A percentile compares a stretch with the other conserved stretches of the same genome.
phyloP scores from a whole-genome alignment of 2,888 invertebrate genomes.

The Gnatocerus cornutus region DNA sequence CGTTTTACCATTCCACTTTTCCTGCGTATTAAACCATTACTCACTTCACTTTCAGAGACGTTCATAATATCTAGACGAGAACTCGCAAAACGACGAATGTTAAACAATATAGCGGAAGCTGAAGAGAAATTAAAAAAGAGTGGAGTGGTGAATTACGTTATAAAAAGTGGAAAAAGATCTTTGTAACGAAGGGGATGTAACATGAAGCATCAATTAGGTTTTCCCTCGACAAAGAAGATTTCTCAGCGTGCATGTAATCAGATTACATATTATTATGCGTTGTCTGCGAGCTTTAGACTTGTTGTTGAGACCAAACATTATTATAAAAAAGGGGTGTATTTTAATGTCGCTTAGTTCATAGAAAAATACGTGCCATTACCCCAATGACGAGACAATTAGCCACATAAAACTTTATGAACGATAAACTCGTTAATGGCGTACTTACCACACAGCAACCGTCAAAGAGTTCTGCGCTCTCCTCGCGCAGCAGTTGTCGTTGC shows the following conservation, averaged over 20 bases:
- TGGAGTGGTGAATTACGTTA: background rate
- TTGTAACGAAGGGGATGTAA: background rate
- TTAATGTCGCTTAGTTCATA: no score
- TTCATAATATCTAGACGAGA: constrained; percentile 16
- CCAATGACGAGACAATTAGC: no score
- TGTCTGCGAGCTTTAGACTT: no score
- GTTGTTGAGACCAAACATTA: no score
- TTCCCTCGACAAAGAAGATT: background rate
- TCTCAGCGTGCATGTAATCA: no score
- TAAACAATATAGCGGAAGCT: constrained; percentile 7
- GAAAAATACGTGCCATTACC: no score
- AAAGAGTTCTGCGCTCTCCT: constrained; percentile 64
- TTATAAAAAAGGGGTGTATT: no score
- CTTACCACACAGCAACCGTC: constrained; percentile 71
- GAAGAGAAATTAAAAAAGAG: constrained; percentile 8
- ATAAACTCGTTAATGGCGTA: background rate
- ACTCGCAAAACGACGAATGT: constrained; percentile 3
- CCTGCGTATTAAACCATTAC: constrained; percentile 36
- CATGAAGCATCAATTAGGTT: background rate
- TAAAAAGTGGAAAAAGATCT: background rate
- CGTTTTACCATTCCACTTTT: constrained; percentile 41
- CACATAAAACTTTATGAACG: no score
- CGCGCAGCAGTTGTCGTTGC: constrained; percentile 66
- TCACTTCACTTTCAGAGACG: constrained; percentile 28
- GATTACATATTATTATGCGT: no score